Evolutionary conservation across 2,888 invertebrate genomes (phyloP), one percentile per base, ranked within the genome.

Genomic region (Monochamus alternatus): DNA sequence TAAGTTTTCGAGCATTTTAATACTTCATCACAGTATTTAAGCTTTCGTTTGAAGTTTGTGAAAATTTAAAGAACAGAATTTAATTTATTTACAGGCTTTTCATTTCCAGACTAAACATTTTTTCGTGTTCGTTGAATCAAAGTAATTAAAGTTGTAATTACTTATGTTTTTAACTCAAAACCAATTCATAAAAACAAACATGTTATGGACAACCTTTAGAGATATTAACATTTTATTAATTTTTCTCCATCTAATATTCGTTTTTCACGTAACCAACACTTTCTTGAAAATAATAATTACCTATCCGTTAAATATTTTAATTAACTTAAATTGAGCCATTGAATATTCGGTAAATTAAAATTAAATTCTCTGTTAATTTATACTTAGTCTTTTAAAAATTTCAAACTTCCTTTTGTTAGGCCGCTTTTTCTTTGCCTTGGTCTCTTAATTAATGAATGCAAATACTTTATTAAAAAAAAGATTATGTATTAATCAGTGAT

Each of bases 221-320:
- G n/a, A n/a, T 47, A 47, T 47, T 8, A 3, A 12, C 8, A 47
- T 8, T 47, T 47, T 5, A 47, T 47, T 2, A 12, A 47, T n/a
- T 38, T 14, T 51, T 55, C 38, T n/a, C 30, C 43, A 2, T 47
- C 9, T 47, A 10, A 12, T 47, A 12, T 8, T 10, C 8, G 12
- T 47, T 47, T 3, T 38, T 38, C 38, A 38, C 38, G 38, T 47
- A 47, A 3, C 47, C 12, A 8, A 47, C 47, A 47, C 12, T 10
- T 10, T 47, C 12, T 47, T 8, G 3, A 47, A 47, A 47, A 47
- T 12, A 38, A 38, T 38, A 38, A 38, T 4, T 38, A n/a, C 43
- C 8, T 47, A 80, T 81, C 83, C 82, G 83, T 83, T 83, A 84
- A 82, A 83, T 84, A 84, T 82, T 83, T 83, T 84, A 84, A 84